phyloP scores from a whole-genome alignment of 2,113 vertebrate species.

The Caloenas nicobarica region DNA sequence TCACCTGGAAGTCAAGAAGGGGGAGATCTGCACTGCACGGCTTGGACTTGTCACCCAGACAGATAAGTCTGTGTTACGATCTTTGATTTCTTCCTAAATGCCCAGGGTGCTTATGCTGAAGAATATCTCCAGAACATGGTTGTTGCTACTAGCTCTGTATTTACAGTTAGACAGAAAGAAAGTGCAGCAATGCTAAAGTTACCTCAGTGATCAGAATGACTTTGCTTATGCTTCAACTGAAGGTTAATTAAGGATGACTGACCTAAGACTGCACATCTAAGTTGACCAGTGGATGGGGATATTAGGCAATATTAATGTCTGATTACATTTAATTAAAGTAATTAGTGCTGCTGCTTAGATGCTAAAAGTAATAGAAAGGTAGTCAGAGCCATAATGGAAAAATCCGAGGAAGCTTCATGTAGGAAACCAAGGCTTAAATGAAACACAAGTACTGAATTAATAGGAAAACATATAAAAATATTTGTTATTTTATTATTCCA shows the following conservation, averaged over 20 bases:
- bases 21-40: not conserved
- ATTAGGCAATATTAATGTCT: slow-evolving; percentile 7
- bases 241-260: not conserved
- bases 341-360: slow-evolving; percentile 17
- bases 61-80: not conserved
- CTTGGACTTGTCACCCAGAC: not conserved
- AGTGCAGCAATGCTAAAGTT: not conserved
- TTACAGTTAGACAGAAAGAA: not conserved
- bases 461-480: not conserved
- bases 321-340: slow-evolving; percentile 16
- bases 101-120: not conserved
- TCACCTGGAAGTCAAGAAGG: not conserved
- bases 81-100: not conserved
- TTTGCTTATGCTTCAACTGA: not conserved
- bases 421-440: not conserved
- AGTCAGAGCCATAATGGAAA: not conserved
- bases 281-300: not conserved
- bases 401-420: not conserved
- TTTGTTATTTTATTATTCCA: not conserved
- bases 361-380: not conserved
- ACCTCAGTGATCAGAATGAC: not conserved
- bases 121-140: rapidly evolving
- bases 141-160: not conserved
- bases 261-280: not conserved
- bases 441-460: not conserved